Conservation (phyloP, 2,888 invertebrate species). For the Meganola albula region DNA sequence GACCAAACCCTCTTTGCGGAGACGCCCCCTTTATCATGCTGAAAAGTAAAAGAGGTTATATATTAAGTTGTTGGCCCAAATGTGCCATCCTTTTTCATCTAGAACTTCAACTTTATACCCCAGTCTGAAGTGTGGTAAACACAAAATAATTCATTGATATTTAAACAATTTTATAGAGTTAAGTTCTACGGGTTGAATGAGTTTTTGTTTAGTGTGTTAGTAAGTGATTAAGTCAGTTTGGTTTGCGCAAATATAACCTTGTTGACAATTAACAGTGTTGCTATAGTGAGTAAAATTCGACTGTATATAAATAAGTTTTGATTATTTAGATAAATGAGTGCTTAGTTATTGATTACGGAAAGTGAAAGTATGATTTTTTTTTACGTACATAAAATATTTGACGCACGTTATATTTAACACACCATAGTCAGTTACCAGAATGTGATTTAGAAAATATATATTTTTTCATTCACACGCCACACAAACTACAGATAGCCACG, state of each 20-base stretch:
- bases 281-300: slow-evolving; percentile 73
- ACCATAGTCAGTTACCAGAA: slow-evolving; percentile 73
- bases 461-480: slow-evolving; percentile 55
- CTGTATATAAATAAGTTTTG: slow-evolving; percentile 72
- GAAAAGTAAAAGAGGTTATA: no score
- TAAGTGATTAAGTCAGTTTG: slow-evolving; percentile 56
- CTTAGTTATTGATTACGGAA: slow-evolving; percentile 46
- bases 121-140: slow-evolving; percentile 26
- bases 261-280: slow-evolving; percentile 75
- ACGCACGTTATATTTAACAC: slow-evolving; percentile 50
- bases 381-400: slow-evolving; percentile 48
- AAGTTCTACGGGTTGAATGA: slow-evolving; percentile 50
- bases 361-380: slow-evolving; percentile 37
- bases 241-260: slow-evolving; percentile 63
- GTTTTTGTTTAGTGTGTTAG: slow-evolving; percentile 58
- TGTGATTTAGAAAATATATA: slow-evolving; percentile 60
- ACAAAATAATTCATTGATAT: slow-evolving; percentile 33
- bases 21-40: no score
- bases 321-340: slow-evolving; percentile 63
- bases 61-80: no score
- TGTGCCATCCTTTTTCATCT: no score
- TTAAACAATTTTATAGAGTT: slow-evolving; percentile 29
- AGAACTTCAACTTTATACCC: no score
- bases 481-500: slow-evolving; percentile 25
- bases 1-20: no score